Base-by-base conservation (phyloP, 1,140 invertebrate species). In the Sycophila sp. region DNA sequence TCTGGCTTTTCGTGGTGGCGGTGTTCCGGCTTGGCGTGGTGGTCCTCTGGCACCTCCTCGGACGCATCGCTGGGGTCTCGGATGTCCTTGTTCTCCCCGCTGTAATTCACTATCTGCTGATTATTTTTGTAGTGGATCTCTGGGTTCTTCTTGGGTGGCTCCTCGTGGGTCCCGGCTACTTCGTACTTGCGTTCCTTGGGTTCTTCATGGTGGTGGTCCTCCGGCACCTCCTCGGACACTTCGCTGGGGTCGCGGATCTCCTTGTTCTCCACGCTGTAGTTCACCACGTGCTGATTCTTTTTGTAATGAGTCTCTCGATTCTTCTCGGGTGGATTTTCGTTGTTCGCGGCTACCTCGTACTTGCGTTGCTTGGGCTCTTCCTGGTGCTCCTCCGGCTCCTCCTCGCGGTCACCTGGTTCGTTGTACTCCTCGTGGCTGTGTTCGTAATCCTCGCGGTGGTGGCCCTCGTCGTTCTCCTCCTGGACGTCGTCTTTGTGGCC, bases 231-330 rank as follows among this genome's bases (percentile, higher is more conserved):
- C 19, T 78, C 26, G 76, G 62, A 53, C 2, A 81, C 77, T 19
- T 81, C 76, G 4, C 72, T 75, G 10, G 76, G 73, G 40, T 75
- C 56, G 0, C 73, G 42, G 1, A 80, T 64, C 11, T 81, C 75
- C 8, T 78, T 75, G 5, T 74, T 78, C 19, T 78, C 66, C 13
- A 79, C 60, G 2, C 62, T 75, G 26, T 75, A 78, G 8, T 71
- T 80, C 11, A 77, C 78, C 0, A 70, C 38, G n/a, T 75, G 77
- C 22, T 78, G 42, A 2, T 80, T 77, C 0, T 72, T 81, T 2
- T 38, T 73, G 11, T 76, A 79, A 10, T 73, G 58, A 6, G 4
- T 64, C 15, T 76, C 69, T 2, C 13, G 53, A 7, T 28, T 51
- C 22, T 55, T 55, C 1, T 40, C 34, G 1, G 6, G 7, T 2